A percentile compares a stretch with the other conserved stretches of the same genome.
phyloP scores from a whole-genome alignment of 2,113 vertebrate species.

The Excalfactoria chinensis region DNA sequence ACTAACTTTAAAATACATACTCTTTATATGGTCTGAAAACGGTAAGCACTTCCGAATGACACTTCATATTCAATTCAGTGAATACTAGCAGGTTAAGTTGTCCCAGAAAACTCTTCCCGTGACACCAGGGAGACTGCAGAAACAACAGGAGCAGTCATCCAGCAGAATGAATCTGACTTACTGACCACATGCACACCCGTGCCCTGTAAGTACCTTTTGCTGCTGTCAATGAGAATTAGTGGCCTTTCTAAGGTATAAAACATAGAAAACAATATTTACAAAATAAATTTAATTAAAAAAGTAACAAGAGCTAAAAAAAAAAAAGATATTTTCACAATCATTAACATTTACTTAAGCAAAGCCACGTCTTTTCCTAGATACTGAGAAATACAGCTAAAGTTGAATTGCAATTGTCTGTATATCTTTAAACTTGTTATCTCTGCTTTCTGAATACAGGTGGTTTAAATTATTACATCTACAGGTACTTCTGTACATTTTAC shows the following conservation, averaged over 20 bases:
- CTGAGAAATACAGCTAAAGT: slow-evolving; percentile 36
- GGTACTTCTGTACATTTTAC: slow-evolving; percentile 68
- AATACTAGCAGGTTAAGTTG: not conserved
- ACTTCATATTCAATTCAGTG: not conserved
- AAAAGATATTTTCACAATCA: slow-evolving; percentile 60
- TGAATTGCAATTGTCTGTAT: slow-evolving; percentile 34
- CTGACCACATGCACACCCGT: not conserved
- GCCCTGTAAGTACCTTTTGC: not conserved
- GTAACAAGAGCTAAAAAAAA: slow-evolving; percentile 29
- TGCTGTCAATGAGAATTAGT: slow-evolving; percentile 38
- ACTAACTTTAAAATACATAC: not conserved
- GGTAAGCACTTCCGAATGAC: slow-evolving; percentile 12
- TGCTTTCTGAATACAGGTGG: slow-evolving; percentile 34
- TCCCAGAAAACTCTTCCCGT: not conserved
- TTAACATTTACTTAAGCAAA: slow-evolving; percentile 62
- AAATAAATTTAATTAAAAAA: slow-evolving; percentile 72
- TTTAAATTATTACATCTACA: slow-evolving; percentile 72
- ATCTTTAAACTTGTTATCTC: slow-evolving; percentile 52
- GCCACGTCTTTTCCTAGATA: slow-evolving; percentile 45
- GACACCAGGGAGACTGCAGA: not conserved
- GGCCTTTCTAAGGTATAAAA: slow-evolving; percentile 61
- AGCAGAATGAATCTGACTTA: not conserved
- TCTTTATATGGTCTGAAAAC: not conserved
- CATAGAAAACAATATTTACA: slow-evolving; percentile 71
- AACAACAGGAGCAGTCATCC: not conserved